Percentiles rank a stretch among this genome's conserved stretches.
phyloP scores from a whole-genome alignment of 2,888 invertebrate species.

The Leucania comma region DNA sequence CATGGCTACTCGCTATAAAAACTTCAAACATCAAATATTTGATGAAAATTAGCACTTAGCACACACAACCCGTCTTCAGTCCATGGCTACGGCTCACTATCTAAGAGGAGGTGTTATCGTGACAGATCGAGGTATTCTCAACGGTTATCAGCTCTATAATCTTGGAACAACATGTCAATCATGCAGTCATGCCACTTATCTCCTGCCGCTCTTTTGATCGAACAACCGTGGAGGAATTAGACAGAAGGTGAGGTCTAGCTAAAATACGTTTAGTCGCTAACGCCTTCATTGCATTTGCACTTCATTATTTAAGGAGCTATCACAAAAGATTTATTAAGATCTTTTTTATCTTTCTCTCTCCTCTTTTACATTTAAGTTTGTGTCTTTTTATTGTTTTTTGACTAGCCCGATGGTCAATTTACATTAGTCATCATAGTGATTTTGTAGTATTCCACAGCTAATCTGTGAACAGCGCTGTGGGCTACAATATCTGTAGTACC shows the following conservation, averaged over 20 bases:
- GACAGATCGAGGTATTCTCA: constrained; percentile 83
- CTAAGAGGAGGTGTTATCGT: constrained; percentile 77
- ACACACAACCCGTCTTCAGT: constrained; percentile 53
- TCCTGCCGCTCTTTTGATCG: constrained; percentile 57
- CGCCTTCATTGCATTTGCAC: too few relatives aligned
- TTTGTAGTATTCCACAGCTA: too few relatives aligned
- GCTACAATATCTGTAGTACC: too few relatives aligned
- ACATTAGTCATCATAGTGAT: too few relatives aligned
- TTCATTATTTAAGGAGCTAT: too few relatives aligned
- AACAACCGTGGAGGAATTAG: constrained; percentile 52
- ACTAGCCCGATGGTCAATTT: too few relatives aligned
- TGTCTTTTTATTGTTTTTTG: too few relatives aligned
- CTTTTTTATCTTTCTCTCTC: too few relatives aligned
- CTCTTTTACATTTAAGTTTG: too few relatives aligned
- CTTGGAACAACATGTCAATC: constrained; percentile 86
- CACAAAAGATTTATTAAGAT: too few relatives aligned
- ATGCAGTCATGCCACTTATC: constrained; percentile 69
- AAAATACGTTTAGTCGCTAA: background rate
- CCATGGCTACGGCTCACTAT: constrained; percentile 65
- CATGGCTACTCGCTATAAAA: constrained; percentile 66
- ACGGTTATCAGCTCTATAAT: constrained; percentile 70
- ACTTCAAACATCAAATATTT: constrained; percentile 53
- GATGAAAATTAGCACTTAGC: constrained; percentile 53
- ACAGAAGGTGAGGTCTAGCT: constrained; percentile 31
- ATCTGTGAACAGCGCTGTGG: too few relatives aligned